phyloP scores from a whole-genome alignment of 2,888 invertebrate species.

The Crematogaster levior region DNA sequence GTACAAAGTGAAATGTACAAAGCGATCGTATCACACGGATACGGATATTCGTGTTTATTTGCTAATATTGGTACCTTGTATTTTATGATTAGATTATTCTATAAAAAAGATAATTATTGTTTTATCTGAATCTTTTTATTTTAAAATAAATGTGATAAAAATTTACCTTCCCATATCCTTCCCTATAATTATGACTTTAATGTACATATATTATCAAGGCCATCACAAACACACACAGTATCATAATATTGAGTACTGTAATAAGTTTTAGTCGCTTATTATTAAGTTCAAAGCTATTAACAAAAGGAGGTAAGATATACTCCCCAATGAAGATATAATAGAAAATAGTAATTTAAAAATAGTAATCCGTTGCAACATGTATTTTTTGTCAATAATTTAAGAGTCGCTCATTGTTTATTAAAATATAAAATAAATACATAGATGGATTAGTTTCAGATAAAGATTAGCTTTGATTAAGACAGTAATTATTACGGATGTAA shows the following conservation, averaged over 20 bases:
- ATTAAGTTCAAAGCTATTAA: neutral
- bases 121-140: neutral
- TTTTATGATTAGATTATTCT: neutral
- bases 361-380: neutral
- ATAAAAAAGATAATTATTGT: neutral
- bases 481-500: neutral
- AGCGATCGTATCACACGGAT: neutral
- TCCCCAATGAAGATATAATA: neutral
- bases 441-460: neutral
- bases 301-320: neutral
- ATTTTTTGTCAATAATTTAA: neutral
- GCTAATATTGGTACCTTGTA: neutral
- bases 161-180: neutral
- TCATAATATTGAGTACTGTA: neutral
- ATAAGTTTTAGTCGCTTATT: neutral
- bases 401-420: neutral
- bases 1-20: neutral
- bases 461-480: neutral
- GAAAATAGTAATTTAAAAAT: neutral
- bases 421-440: neutral
- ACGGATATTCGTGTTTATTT: neutral
- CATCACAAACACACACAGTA: too few species aligned
- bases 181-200: neutral
- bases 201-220: neutral
- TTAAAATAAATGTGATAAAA: conserved; percentile 6